phyloP scores from a whole-genome alignment of 2,888 invertebrate species.

The Ichneumon xanthorius region DNA sequence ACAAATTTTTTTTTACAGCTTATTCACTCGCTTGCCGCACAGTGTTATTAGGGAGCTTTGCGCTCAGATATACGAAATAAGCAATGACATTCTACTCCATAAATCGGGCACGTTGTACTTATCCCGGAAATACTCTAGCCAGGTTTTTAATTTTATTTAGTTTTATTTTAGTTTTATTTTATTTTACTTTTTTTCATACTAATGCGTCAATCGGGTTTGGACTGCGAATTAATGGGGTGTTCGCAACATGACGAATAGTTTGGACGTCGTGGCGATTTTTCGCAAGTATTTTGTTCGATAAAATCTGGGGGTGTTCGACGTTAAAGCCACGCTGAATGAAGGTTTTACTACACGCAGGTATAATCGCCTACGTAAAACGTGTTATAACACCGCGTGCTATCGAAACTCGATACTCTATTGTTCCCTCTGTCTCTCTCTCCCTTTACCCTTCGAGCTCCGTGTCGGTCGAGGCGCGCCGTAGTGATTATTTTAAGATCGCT shows the following conservation, averaged over 20 bases:
- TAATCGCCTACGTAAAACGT: conserved; percentile 20
- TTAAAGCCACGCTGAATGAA: conserved; percentile 28
- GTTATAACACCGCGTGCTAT: conserved; percentile 16
- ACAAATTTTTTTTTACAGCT: too few species aligned
- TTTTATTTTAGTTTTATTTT: too few species aligned
- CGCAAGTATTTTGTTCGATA: too few species aligned
- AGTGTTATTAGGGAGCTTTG: too few species aligned
- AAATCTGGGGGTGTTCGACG: not conserved
- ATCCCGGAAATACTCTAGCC: too few species aligned
- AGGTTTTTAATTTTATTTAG: not conserved
- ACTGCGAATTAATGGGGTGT: not conserved
- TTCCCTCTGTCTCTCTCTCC: conserved; percentile 8
- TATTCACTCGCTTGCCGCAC: too few species aligned
- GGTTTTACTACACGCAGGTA: conserved; percentile 34
- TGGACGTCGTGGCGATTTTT: too few species aligned
- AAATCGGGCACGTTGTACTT: too few species aligned
- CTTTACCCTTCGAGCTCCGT: conserved; percentile 15
- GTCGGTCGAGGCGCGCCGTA: conserved; percentile 6
- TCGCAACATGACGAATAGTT: not conserved
- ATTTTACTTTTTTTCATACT: not conserved
- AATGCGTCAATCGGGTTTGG: not conserved
- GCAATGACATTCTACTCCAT: too few species aligned
- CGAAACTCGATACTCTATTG: conserved; percentile 47
- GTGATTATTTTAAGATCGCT: conserved; percentile 38
- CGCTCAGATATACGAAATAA: too few species aligned